Evolutionary conservation across 2,888 invertebrate species (phyloP), one percentile per base, ranked within the genome.

Genomic region (Ommatoiulus sabulosus): DNA sequence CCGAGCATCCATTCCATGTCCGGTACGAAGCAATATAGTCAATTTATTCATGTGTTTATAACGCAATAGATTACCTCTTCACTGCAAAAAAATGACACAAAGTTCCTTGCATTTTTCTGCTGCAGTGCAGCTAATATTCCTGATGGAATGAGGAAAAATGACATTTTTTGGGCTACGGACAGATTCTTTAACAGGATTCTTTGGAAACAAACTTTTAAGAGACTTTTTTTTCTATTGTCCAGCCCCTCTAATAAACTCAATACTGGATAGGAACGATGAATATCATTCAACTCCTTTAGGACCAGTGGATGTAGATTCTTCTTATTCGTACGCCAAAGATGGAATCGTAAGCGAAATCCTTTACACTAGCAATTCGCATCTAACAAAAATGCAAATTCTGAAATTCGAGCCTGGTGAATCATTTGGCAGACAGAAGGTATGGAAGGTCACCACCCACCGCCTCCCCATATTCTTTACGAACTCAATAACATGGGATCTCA

Each of bases 1-100:
- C 88, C 88, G 43, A 88, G 88, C 52, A 44, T 88, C 72, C 88
- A 88, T 80, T 88, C 88, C 63, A 88, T 88, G 88, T 80, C 88
- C 15, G 72, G 88, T 88, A 63, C 10, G 35, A 44, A 44, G 7
- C 44, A n/a, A n/a, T n/a, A n/a, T n/a, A n/a, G n/a, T n/a, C n/a
- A n/a, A n/a, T n/a, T n/a, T n/a, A n/a, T n/a, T n/a, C n/a, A n/a
- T n/a, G n/a, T n/a, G n/a, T n/a, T n/a, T n/a, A n/a, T n/a, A n/a
- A n/a, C n/a, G n/a, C n/a, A n/a, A n/a, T n/a, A n/a, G n/a, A n/a
- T n/a, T n/a, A n/a, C n/a, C n/a, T n/a, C n/a, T n/a, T n/a, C n/a
- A n/a, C n/a, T n/a, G n/a, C n/a, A n/a, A n/a, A n/a, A n/a, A n/a
- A n/a, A n/a, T n/a, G n/a, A n/a, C n/a, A n/a, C n/a, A n/a, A n/a